Base-by-base conservation (phyloP, 2,113 vertebrate species). In the Pelecanoides urinatrix region DNA sequence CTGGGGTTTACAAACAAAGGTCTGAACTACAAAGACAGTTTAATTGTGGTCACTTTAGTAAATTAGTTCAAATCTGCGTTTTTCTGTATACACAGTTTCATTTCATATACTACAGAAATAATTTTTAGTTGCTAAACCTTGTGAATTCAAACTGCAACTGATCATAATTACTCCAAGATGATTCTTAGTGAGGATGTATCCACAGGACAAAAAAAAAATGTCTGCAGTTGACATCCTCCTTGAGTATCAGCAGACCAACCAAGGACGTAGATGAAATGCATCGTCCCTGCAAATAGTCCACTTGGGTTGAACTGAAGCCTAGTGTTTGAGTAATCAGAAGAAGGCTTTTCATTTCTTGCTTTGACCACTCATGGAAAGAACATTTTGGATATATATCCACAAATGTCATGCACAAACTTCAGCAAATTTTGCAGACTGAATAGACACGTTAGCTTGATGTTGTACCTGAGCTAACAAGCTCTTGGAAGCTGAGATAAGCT, bases 1-100 rank as follows among this genome's bases (percentile, higher is more conserved):
- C 55, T 87, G 1, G 34, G n/a, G 29, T 94, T 94, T 95, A 76
- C 89, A 96, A 96, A 92, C 87, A 94, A 38, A 79, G 73, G 42
- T 91, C 91, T 90, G 76, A 87, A 75, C 63, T 85, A 79, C 80
- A 85, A 70, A 94, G 86, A 27, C 13, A 30, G 91, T 91, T 82
- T 81, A 85, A 79, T 66, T 92, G 66, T 85, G 87, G 84, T 66
- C 25, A 47, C 68, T 91, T 85, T 32, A 89, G 77, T 62, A 70
- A 95, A 52, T 75, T 70, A 67, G 59, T 84, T 92, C 13, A 65
- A 91, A 95, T 90, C 50, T 82, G 25, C 50, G 15, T 65, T 92
- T 94, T 89, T 86, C 44, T 78, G 13, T 38, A 4, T 32, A 10
- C 20, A 11, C 11, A 12, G 9, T 75, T 68, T 84, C 61, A 2